Evolutionary conservation across 92 coral and sea anemone genomes (phyloP).

Genomic region (Zoanthus solanderi): DNA sequence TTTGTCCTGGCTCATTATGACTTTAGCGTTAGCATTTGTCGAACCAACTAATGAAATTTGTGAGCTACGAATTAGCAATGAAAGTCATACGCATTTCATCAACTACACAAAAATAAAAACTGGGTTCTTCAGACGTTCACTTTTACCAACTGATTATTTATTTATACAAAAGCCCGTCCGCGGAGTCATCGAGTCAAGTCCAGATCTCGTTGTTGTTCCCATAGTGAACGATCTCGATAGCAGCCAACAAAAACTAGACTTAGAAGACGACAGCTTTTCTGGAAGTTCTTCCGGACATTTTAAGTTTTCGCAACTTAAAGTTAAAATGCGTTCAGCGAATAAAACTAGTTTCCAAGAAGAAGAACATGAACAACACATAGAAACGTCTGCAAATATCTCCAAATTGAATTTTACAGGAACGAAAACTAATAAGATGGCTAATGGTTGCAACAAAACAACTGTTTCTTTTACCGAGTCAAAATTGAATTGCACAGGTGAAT

Average conservation of each 20-base stretch:
- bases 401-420: not conserved
- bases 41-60: constrained; percentile 98
- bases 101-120: constrained; percentile 96
- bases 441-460: not conserved
- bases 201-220: constrained; percentile 66
- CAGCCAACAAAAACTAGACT: not conserved
- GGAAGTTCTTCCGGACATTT: not conserved
- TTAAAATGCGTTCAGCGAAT: not conserved
- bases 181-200: constrained; percentile 14
- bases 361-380: not conserved
- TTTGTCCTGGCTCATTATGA: constrained; percentile 97
- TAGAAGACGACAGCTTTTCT: not conserved
- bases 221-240: not conserved
- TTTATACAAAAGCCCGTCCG: not conserved
- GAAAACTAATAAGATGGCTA: not conserved
- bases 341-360: not conserved
- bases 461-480: not conserved
- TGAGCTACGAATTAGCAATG: constrained; percentile 82
- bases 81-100: constrained; percentile 65
- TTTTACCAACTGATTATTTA: not conserved
- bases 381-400: not conserved
- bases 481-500: not conserved
- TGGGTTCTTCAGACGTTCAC: constrained; percentile 92
- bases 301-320: constrained; percentile 1
- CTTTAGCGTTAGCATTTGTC: constrained; percentile 90